Conservation (phyloP, 1,140 invertebrate species). For the Notospermus geniculatus region DNA sequence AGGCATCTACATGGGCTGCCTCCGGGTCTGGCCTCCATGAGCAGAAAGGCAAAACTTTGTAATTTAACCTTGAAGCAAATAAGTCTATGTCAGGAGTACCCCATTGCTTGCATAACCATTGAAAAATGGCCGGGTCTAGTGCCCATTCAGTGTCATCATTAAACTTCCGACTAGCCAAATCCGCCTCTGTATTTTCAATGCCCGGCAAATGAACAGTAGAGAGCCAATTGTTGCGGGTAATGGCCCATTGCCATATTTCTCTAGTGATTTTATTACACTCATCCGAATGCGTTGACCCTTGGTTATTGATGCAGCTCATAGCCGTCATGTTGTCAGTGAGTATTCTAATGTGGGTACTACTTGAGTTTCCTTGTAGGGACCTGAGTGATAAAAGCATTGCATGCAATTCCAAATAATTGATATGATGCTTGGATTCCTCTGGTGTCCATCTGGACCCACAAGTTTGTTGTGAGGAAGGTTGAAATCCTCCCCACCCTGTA, state of each 20-base stretch:
- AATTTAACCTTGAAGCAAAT: conserved; percentile 19
- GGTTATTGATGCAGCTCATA: conserved; percentile 20
- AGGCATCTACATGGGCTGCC: conserved; percentile 21
- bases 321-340: conserved; percentile 19
- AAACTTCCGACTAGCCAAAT: conserved; percentile 16
- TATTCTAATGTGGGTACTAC: conserved; percentile 6
- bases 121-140: too few species aligned
- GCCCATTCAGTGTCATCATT: conserved; percentile 22
- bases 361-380: neutral
- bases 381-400: conserved; percentile 2
- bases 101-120: too few species aligned
- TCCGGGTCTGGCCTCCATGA: conserved; percentile 15
- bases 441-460: conserved; percentile 16
- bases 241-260: conserved; percentile 25
- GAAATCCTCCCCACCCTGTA: conserved; percentile 16
- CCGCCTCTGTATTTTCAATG: conserved; percentile 20
- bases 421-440: neutral
- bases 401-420: conserved; percentile 11
- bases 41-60: conserved; percentile 15
- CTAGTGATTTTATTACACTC: conserved; percentile 4
- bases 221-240: conserved; percentile 13
- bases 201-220: conserved; percentile 20
- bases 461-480: neutral
- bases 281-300: conserved; percentile 9
- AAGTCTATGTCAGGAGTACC: neutral